Evolutionary conservation across 2,888 invertebrate species (phyloP).

Genomic region (Stenodera caucasica): DNA sequence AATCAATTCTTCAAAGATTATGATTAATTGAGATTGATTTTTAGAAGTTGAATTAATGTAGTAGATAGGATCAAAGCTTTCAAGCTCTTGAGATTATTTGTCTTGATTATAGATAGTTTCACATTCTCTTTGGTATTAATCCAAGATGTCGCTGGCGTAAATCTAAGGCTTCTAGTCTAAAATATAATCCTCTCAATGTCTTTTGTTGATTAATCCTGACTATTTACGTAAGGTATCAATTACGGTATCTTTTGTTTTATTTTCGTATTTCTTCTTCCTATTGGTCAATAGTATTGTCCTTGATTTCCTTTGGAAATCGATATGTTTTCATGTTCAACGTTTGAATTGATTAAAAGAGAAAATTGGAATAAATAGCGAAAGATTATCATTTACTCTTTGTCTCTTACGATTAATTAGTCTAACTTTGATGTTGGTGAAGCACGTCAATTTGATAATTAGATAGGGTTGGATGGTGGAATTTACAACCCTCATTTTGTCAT

Average conservation of each 20-base stretch:
- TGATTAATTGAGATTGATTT: not conserved
- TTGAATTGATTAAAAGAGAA: slow-evolving; percentile 1
- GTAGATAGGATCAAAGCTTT: not conserved
- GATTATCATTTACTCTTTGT: not conserved
- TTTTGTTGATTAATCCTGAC: not conserved
- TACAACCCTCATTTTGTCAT: not conserved
- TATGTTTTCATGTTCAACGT: not conserved
- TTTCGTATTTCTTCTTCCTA: not conserved
- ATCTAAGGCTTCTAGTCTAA: not conserved
- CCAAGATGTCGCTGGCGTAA: not conserved
- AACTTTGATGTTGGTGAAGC: not conserved
- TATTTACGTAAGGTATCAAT: not conserved
- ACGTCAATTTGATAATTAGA: not conserved
- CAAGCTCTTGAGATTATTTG: not conserved
- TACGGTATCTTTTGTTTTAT: no score
- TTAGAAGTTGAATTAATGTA: not conserved
- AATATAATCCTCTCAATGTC: not conserved
- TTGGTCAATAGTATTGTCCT: not conserved
- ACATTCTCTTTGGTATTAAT: not conserved
- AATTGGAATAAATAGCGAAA: not conserved
- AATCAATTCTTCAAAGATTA: no score
- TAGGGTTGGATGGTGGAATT: not conserved
- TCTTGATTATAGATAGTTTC: not conserved
- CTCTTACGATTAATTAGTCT: not conserved
- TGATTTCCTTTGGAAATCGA: not conserved